Evolutionary conservation across 2,888 invertebrate species (phyloP).

Genomic region (Metallyticus violacea): DNA sequence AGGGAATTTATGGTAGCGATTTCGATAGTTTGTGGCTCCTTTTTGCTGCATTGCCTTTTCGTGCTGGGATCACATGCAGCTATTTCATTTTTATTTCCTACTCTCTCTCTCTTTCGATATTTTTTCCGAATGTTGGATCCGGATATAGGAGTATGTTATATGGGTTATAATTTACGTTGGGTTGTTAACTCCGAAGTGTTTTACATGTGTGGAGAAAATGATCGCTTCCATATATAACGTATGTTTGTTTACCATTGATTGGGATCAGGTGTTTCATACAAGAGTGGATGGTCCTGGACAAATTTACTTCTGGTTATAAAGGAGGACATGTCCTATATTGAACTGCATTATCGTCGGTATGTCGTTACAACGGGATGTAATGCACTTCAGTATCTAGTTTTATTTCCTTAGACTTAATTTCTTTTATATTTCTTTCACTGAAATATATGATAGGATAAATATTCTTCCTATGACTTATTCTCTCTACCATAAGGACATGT

Average conservation of each 20-base stretch:
- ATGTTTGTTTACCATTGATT: not conserved
- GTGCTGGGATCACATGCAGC: slow-evolving; percentile 2
- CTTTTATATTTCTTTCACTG: too few relatives aligned
- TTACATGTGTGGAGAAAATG: not conserved
- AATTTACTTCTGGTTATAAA: not conserved
- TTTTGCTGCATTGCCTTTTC: slow-evolving; percentile 2
- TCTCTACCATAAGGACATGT: too few relatives aligned
- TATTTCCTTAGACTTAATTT: too few relatives aligned
- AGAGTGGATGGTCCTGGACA: too few relatives aligned
- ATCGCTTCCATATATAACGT: not conserved
- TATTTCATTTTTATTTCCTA: slow-evolving; percentile 5
- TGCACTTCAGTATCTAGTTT: too few relatives aligned
- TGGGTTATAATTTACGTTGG: not conserved
- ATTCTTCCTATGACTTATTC: too few relatives aligned
- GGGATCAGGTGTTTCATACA: not conserved
- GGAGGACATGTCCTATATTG: too few relatives aligned
- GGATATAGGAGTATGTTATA: too few relatives aligned
- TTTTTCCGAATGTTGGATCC: not conserved
- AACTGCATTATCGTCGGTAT: too few relatives aligned
- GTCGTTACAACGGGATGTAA: too few relatives aligned
- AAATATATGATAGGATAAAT: too few relatives aligned
- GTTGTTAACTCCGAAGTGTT: not conserved
- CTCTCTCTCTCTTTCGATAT: not conserved
- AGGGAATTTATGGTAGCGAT: slow-evolving; percentile 4
- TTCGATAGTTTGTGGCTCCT: slow-evolving; percentile 7